A percentile compares a stretch with the other conserved stretches of the same genome.
Conservation (phyloP, 2,888 invertebrate species). For the Apamea anceps region DNA sequence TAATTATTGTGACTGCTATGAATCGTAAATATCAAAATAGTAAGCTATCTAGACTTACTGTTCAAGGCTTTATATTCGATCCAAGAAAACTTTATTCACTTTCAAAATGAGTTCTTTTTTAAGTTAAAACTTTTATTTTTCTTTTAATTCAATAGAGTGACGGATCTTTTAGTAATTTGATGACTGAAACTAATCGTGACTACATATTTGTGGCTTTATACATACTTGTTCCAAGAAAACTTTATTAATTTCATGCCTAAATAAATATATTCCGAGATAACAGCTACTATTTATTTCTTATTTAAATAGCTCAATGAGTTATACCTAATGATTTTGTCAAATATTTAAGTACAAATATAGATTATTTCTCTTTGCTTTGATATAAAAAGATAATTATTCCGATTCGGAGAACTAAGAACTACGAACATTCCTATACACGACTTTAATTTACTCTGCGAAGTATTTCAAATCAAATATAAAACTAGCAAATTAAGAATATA, state of each 20-base stretch:
- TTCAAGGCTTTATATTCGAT: not conserved
- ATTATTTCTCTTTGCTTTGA: not conserved
- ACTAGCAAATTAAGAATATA: not conserved
- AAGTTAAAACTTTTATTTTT: not conserved
- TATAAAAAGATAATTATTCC: not conserved
- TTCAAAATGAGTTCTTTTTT: not conserved
- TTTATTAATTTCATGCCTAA: constrained; percentile 1
- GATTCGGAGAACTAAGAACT: not conserved
- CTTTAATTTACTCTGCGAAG: not conserved
- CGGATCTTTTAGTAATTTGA: not conserved
- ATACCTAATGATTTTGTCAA: not conserved
- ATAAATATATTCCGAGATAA: constrained; percentile 2
- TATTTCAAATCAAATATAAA: constrained; percentile 4
- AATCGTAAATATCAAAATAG: not conserved
- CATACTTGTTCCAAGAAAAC: not conserved
- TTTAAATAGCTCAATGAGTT: constrained; percentile 3
- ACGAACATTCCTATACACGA: not conserved
- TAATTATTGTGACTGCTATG: not conserved
- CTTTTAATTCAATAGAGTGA: not conserved
- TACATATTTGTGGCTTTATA: too few species aligned
- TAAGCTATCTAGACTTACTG: too few species aligned
- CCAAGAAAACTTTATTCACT: not conserved
- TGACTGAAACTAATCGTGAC: not conserved
- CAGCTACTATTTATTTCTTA: constrained; percentile 1
- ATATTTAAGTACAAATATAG: not conserved